Evolutionary conservation across 2,113 vertebrate genomes (phyloP).

Genomic region (Salvelinus alpinus): DNA sequence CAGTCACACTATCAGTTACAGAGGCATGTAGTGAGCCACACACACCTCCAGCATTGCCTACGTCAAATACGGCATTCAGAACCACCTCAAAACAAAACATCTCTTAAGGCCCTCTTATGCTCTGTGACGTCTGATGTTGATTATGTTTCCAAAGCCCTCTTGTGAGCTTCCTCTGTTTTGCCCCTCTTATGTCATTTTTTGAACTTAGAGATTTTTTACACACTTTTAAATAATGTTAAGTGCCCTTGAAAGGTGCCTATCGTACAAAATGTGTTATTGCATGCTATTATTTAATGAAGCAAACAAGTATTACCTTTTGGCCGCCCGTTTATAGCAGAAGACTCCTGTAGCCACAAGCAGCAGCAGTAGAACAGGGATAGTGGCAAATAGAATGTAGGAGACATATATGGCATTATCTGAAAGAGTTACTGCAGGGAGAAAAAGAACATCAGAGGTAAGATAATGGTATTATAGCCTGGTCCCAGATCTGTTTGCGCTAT

Average conservation of each 20-base stretch:
- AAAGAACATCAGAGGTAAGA: background rate
- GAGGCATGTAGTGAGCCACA: background rate
- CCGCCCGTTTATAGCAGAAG: slow-evolving; percentile 78
- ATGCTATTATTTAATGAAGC: too few relatives aligned
- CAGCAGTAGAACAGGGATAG: slow-evolving; percentile 80
- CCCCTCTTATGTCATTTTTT: too few relatives aligned
- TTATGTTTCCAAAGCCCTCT: too few relatives aligned
- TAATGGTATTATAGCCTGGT: background rate
- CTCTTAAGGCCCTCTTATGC: too few relatives aligned
- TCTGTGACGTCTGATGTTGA: too few relatives aligned
- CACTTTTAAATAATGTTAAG: too few relatives aligned
- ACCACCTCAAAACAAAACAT: too few relatives aligned
- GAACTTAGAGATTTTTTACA: too few relatives aligned
- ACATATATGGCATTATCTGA: slow-evolving; percentile 71
- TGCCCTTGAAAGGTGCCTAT: too few relatives aligned
- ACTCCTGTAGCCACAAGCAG: slow-evolving; percentile 70
- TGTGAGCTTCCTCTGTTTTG: too few relatives aligned
- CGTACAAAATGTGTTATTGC: too few relatives aligned
- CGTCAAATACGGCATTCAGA: too few relatives aligned
- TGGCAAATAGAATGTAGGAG: slow-evolving; percentile 82
- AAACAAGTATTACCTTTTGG: slow-evolving; percentile 66
- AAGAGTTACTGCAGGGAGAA: slow-evolving; percentile 60
- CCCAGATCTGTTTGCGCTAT: background rate
- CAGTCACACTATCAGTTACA: background rate
- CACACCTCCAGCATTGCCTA: background rate